Conservation (phyloP, 2,888 invertebrate genomes). For the Apoderus coryli region DNA sequence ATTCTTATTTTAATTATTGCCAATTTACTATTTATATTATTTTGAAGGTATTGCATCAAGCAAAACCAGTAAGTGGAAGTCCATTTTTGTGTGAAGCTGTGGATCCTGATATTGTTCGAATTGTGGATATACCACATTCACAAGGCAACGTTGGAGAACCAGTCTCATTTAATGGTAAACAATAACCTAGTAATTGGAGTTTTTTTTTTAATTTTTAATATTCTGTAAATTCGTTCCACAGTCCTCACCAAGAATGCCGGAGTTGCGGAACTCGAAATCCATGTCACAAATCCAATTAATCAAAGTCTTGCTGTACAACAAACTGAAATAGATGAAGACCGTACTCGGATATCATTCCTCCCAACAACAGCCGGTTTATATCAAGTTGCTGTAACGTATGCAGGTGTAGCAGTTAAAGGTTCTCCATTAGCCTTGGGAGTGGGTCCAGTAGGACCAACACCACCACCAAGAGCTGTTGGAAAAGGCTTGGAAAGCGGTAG, state of each 20-base stretch:
- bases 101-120: conserved; percentile 68
- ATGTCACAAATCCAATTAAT: conserved; percentile 76
- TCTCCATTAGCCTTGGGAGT: conserved; percentile 44
- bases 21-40: too few relatives aligned
- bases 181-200: neutral
- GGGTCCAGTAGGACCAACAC: conserved; percentile 44
- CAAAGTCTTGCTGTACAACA: conserved; percentile 70
- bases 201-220: conserved; percentile 3
- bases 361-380: conserved; percentile 72
- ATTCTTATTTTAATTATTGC: too few relatives aligned
- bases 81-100: conserved; percentile 90
- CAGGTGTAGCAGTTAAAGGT: conserved; percentile 43
- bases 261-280: conserved; percentile 72
- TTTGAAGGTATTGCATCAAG: conserved; percentile 75
- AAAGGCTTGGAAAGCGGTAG: conserved; percentile 54
- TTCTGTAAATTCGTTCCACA: too few relatives aligned
- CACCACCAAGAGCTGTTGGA: conserved; percentile 45
- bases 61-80: conserved; percentile 81
- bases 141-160: conserved; percentile 71
- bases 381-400: conserved; percentile 52
- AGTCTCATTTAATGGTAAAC: conserved; percentile 60
- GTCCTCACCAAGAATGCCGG: conserved; percentile 73
- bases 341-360: conserved; percentile 65
- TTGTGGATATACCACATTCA: conserved; percentile 61
- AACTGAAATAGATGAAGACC: conserved; percentile 49